Percentiles rank a stretch among this genome's conserved stretches.
Evolutionary conservation across 1,140 invertebrate genomes (phyloP).

Genomic region (Calycopis cecrops): DNA sequence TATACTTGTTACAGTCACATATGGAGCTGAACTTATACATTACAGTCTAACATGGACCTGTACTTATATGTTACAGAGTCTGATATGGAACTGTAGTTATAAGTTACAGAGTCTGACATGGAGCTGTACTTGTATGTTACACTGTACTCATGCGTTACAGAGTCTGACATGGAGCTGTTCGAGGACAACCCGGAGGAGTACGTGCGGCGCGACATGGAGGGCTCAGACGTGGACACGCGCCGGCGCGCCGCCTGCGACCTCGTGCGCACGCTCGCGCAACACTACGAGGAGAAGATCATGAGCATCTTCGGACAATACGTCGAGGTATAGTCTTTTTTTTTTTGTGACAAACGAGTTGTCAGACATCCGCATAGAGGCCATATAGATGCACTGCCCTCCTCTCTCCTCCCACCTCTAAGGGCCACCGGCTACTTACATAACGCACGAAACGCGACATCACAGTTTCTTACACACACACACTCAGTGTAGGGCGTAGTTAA

Average conservation of each 20-base stretch:
- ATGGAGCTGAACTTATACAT: too few relatives aligned
- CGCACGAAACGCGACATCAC: too few relatives aligned
- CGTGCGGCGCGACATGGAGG: conserved; percentile 97
- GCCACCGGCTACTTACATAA: too few relatives aligned
- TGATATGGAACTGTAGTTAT: background rate
- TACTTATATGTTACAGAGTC: too few relatives aligned
- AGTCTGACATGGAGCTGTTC: conserved; percentile 95
- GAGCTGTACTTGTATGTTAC: conserved; percentile 13
- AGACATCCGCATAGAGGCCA: too few relatives aligned
- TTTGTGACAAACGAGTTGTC: too few relatives aligned
- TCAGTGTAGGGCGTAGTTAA: too few relatives aligned
- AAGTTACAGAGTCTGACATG: background rate
- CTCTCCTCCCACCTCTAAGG: too few relatives aligned
- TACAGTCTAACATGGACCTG: too few relatives aligned
- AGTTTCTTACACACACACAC: too few relatives aligned
- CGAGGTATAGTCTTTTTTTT: conserved; percentile 39
- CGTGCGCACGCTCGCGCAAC: conserved; percentile 90
- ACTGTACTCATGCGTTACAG: conserved; percentile 63
- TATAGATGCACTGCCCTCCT: too few relatives aligned
- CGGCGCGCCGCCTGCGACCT: conserved; percentile 96
- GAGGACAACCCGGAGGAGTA: conserved; percentile 99
- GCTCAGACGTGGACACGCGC: conserved; percentile 97
- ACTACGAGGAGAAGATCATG: conserved; percentile 95
- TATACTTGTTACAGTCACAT: too few relatives aligned
- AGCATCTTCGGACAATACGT: conserved; percentile 92